Evolutionary conservation across 2,797 vertebrate species (phyloP).

Genomic region (Centroberyx gerrardi): DNA sequence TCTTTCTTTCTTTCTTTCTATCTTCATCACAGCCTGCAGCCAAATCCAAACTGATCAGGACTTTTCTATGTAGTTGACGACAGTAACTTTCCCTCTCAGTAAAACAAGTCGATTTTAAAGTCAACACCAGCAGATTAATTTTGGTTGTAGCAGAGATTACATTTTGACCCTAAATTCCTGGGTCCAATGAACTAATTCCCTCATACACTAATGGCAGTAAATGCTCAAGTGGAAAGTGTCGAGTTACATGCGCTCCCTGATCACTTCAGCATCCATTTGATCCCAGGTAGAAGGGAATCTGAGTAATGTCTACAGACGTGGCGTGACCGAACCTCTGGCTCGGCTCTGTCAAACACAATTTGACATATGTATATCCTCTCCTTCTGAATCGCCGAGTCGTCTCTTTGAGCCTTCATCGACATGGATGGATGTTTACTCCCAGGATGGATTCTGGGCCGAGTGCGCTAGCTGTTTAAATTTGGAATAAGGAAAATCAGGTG

Average conservation of each 20-base stretch:
- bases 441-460: slow-evolving; percentile 78
- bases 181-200: neutral
- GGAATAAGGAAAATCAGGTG: slow-evolving; percentile 85
- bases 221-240: neutral
- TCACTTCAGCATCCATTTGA: slow-evolving; percentile 66
- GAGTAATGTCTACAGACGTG: slow-evolving; percentile 85
- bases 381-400: slow-evolving; percentile 76
- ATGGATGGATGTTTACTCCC: slow-evolving; percentile 85
- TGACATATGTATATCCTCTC: slow-evolving; percentile 84
- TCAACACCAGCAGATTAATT: too few relatives aligned
- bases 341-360: slow-evolving; percentile 91
- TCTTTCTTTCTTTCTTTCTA: too few relatives aligned
- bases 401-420: slow-evolving; percentile 88
- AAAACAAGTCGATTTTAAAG: too few relatives aligned
- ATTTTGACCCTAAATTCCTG: neutral
- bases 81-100: too few relatives aligned
- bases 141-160: neutral
- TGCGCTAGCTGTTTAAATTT: slow-evolving; percentile 80
- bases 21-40: too few relatives aligned
- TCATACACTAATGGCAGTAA: slow-evolving; percentile 4
- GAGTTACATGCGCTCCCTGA: slow-evolving; percentile 39
- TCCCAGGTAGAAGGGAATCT: slow-evolving; percentile 63
- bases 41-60: too few relatives aligned
- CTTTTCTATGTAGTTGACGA: too few relatives aligned
- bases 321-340: slow-evolving; percentile 86